phyloP scores from a whole-genome alignment of 2,888 invertebrate species.

The Catocala nupta region DNA sequence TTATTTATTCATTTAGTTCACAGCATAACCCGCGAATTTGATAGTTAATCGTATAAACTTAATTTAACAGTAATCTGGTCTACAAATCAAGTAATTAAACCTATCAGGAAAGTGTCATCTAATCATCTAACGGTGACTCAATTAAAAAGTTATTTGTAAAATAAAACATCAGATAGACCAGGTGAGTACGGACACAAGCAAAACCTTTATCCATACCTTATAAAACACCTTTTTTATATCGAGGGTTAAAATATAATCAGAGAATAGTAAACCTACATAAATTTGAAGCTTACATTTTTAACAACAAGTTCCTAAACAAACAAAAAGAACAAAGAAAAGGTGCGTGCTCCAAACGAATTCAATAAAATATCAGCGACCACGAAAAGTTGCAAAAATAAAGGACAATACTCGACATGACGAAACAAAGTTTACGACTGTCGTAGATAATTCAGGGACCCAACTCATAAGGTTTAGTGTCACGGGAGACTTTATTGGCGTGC shows the following conservation, averaged over 20 bases:
- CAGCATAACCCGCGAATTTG: too few relatives aligned
- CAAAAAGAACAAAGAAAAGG: constrained; percentile 14
- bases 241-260: background rate
- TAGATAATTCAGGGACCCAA: constrained; percentile 56
- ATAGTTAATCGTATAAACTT: too few relatives aligned
- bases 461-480: constrained; percentile 54
- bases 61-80: too few relatives aligned
- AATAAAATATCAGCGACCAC: constrained; percentile 48
- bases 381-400: constrained; percentile 45
- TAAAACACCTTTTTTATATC: too few relatives aligned
- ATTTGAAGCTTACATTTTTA: constrained; percentile 8
- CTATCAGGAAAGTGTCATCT: too few relatives aligned
- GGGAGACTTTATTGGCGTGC: constrained; percentile 54
- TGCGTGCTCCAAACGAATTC: constrained; percentile 36
- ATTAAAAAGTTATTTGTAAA: too few relatives aligned
- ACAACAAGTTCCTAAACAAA: background rate
- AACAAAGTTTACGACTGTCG: constrained; percentile 57
- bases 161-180: too few relatives aligned
- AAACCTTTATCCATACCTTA: too few relatives aligned
- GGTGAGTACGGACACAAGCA: too few relatives aligned
- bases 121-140: too few relatives aligned
- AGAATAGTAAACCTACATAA: background rate
- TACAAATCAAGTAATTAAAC: too few relatives aligned
- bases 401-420: constrained; percentile 52
- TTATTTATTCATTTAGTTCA: too few relatives aligned